Evolutionary conservation across 2,888 invertebrate species (phyloP).

Genomic region (Dolichopus griseipennis): DNA sequence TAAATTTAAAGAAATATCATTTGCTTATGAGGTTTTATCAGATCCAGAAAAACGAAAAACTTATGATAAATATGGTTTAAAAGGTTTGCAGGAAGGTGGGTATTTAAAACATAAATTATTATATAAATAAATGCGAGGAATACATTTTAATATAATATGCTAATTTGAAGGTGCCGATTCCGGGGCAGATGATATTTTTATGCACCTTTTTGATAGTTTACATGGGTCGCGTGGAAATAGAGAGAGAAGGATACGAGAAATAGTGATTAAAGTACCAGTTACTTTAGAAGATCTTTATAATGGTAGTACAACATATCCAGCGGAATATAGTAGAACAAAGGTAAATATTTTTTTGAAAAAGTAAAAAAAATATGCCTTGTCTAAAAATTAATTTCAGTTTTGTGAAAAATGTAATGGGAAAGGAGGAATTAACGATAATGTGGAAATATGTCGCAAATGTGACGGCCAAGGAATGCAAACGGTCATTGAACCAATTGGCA

Average conservation of each 20-base stretch:
- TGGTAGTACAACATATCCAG: slow-evolving; percentile 61
- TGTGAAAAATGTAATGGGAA: slow-evolving; percentile 22
- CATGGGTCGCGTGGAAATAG: slow-evolving; percentile 49
- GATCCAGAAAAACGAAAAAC: slow-evolving; percentile 76
- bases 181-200: slow-evolving; percentile 58
- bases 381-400: slow-evolving; percentile 33
- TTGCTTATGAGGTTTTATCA: slow-evolving; percentile 87
- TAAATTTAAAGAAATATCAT: slow-evolving; percentile 92
- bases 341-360: slow-evolving; percentile 33
- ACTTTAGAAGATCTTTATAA: slow-evolving; percentile 85
- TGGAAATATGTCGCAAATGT: slow-evolving; percentile 61
- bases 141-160: too few species aligned
- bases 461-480: slow-evolving; percentile 70
- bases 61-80: slow-evolving; percentile 80
- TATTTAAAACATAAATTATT: slow-evolving; percentile 19
- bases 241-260: slow-evolving; percentile 63
- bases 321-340: slow-evolving; percentile 34
- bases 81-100: slow-evolving; percentile 76
- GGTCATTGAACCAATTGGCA: slow-evolving; percentile 57
- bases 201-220: slow-evolving; percentile 53
- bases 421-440: slow-evolving; percentile 62
- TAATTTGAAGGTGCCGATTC: slow-evolving; percentile 16
- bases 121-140: too few species aligned
- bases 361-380: slow-evolving; percentile 29
- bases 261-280: slow-evolving; percentile 73